Evolutionary conservation across 2,888 invertebrate species (phyloP).

Genomic region (Alsophila aescularia): DNA sequence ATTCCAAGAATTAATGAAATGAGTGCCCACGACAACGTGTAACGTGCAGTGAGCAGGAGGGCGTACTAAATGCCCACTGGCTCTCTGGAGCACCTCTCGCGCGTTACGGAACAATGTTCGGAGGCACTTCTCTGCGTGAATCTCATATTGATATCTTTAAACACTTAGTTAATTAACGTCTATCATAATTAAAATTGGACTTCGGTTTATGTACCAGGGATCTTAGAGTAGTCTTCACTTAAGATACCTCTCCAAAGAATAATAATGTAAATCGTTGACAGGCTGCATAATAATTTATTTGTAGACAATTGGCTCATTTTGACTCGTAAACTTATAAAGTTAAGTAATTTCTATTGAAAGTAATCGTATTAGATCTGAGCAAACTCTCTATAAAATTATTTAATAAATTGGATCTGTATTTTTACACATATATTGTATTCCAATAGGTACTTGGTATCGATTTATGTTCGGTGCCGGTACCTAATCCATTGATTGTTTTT

Average conservation of each 20-base stretch:
- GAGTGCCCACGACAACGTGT: neutral
- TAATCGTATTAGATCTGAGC: conserved; percentile 36
- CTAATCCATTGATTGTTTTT: neutral
- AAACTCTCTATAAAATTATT: conserved; percentile 25
- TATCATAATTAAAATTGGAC: neutral
- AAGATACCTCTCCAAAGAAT: conserved; percentile 19
- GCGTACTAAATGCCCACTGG: too few relatives aligned
- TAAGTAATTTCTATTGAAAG: neutral
- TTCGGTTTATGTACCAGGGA: neutral
- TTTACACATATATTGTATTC: conserved; percentile 2
- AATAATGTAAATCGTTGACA: neutral
- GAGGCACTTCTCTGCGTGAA: neutral
- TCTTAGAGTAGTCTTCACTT: neutral
- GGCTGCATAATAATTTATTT: conserved; percentile 18
- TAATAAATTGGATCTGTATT: conserved; percentile 10
- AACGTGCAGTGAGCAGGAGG: neutral
- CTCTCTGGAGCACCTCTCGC: neutral
- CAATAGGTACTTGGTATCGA: neutral
- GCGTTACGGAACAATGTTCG: neutral
- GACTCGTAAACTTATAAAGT: neutral
- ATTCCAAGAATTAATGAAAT: conserved; percentile 65
- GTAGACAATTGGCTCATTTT: conserved; percentile 1
- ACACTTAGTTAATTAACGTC: neutral
- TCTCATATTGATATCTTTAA: neutral
- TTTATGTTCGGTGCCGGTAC: neutral